These are phyloP conservation scores for Zoroaster sp. DNA, from an alignment of 53 echinoderm and acorn worm species.

Conservation along the genomic window DNA sequence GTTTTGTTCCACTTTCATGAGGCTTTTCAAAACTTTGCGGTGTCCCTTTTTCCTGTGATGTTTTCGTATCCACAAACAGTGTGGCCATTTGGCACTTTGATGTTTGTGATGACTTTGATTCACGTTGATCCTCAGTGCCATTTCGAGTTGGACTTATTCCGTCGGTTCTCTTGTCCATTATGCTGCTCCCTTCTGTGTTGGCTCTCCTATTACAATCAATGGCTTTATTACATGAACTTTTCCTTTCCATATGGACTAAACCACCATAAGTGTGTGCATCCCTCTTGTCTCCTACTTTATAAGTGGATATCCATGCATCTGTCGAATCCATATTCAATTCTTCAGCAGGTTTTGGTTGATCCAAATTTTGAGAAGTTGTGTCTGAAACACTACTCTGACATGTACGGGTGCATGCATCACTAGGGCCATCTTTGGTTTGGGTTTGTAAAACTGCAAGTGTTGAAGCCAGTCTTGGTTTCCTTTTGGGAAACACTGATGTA, in stretches of 20 bases:
- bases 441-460: not conserved
- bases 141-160: not conserved
- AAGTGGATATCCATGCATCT: not conserved
- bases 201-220: not conserved
- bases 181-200: not conserved
- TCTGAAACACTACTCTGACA: not conserved
- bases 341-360: not conserved
- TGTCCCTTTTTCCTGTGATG: not conserved
- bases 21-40: not conserved
- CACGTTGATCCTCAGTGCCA: not conserved
- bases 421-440: not conserved
- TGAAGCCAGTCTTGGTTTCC: not conserved
- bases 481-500: not conserved
- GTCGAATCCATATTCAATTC: not conserved
- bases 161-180: not conserved
- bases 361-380: not conserved
- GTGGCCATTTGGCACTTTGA: not conserved
- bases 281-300: not conserved
- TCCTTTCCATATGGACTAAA: not conserved
- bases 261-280: not conserved
- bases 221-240: not conserved
- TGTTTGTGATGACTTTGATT: not conserved
- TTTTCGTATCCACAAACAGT: no score
- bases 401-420: not conserved
- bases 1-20: not conserved